Conservation (phyloP, 2,113 vertebrate genomes). For the Xenus cinereus region DNA sequence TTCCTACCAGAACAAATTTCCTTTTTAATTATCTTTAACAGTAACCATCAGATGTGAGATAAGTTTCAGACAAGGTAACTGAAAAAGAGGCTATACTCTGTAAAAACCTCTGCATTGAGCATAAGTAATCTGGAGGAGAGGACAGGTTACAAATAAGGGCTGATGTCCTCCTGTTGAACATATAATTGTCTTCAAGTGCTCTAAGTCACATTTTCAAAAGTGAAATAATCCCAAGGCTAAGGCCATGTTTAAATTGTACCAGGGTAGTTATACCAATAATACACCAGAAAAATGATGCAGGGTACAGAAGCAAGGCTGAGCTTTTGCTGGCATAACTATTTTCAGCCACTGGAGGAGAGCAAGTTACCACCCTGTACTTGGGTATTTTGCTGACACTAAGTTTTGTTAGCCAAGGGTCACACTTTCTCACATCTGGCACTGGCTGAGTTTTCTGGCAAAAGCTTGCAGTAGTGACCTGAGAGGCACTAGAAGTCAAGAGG, state of each 20-base stretch:
- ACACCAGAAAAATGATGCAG: background rate
- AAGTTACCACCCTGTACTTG: background rate
- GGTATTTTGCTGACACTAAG: background rate
- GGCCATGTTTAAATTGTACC: background rate
- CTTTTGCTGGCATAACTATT: background rate
- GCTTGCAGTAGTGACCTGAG: background rate
- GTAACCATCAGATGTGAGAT: background rate
- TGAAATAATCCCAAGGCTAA: background rate
- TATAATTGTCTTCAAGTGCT: background rate
- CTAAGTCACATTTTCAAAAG: background rate
- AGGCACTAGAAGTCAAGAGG: background rate
- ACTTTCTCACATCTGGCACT: background rate
- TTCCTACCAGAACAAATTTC: background rate
- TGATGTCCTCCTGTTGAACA: background rate
- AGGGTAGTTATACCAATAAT: background rate
- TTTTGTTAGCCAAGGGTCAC: background rate
- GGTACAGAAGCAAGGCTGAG: background rate
- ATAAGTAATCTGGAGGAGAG: background rate
- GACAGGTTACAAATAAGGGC: background rate
- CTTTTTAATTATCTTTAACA: background rate
- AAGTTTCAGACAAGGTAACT: background rate
- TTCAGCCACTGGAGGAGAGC: background rate
- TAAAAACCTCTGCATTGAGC: background rate
- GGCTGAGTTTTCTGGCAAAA: background rate
- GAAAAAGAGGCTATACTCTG: background rate